Evolutionary conservation across 2,888 invertebrate genomes (phyloP), one percentile per base, ranked within the genome.

Genomic region (Drosophila barbarae): DNA sequence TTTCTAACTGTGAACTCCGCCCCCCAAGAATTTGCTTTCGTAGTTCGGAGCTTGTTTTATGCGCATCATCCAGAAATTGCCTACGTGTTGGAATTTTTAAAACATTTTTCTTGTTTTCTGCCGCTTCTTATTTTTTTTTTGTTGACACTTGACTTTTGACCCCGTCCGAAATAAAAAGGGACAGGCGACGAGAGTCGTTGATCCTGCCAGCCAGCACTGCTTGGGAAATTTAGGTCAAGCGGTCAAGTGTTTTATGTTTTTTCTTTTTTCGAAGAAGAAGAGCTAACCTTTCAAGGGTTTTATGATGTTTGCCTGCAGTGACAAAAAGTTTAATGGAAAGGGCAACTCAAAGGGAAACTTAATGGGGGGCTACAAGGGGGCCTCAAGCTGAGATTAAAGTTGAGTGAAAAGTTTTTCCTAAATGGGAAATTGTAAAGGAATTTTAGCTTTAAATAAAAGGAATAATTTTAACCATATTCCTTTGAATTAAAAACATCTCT

Each of bases 41-140:
- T 73, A 67, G 64, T 51, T 54, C 49, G 15, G 64, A 65, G 74
- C 74, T 74, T 69, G 74, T 75, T 77, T 78, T 77, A 79, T 77
- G 80, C 73, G 74, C 69, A 80, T 77, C 76, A 74, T 74, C 57
- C 54, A 50, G 77, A 69, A 77, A 80, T 79, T 77, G 78, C 61
- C 74, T 76, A 79, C 78, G 78, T 80, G 78, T 77, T 76, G 76
- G 71, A 80, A 76, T 80, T 79, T 79, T 80, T 80, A 80, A 78
- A 80, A 76, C 73, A 77, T 77, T 80, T 79, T 32, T 54, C 69
- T 69, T 80, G 73, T 77, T 65, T 60, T 35, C 34, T 44, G 21
- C 49, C 58, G 47, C 28, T 38, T 55, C 52, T 59, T 61, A 42
- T 23, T 3, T 23, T 57, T 59, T 63, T 47, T 47, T 59, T 77